These are phyloP conservation scores for Seira sanloemensis DNA, from an alignment of 2,888 invertebrate genomes.

Conservation along the genomic window DNA sequence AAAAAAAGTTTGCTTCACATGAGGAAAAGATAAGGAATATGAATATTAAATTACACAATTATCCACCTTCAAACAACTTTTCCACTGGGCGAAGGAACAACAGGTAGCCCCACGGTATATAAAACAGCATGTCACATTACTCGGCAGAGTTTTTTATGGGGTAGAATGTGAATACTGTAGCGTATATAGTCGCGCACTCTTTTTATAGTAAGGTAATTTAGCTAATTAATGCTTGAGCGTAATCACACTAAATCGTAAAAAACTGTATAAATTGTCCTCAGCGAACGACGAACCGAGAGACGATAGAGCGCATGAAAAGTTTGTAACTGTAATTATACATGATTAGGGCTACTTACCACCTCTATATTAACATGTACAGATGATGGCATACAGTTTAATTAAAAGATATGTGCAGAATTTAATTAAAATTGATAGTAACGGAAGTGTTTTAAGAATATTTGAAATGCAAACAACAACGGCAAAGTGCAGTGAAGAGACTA, in stretches of 20 bases:
- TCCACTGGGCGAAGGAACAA: not conserved
- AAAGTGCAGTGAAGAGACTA: not conserved
- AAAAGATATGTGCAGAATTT: not conserved
- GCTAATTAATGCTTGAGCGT: conserved; percentile 15
- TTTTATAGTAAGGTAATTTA: conserved; percentile 14
- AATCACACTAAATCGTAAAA: not conserved
- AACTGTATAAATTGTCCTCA: not conserved
- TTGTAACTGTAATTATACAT: not conserved
- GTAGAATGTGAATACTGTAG: not conserved
- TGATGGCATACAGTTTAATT: no score
- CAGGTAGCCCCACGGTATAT: conserved; percentile 9
- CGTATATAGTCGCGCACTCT: not conserved
- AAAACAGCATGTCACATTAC: conserved; percentile 2
- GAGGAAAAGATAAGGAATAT: conserved; percentile 8
- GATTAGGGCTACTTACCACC: conserved; percentile 12
- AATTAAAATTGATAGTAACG: no score
- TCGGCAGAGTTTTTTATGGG: not conserved
- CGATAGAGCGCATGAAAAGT: conserved; percentile 12
- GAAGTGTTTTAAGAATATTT: no score
- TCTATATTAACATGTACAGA: conserved; percentile 5
- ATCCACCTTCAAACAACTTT: no score
- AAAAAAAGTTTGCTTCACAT: not conserved
- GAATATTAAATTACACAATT: conserved; percentile 6
- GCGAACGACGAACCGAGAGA: not conserved
- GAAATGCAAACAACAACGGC: no score